phyloP scores from a whole-genome alignment of 2,888 invertebrate species.

The Drosophila lutescens region DNA sequence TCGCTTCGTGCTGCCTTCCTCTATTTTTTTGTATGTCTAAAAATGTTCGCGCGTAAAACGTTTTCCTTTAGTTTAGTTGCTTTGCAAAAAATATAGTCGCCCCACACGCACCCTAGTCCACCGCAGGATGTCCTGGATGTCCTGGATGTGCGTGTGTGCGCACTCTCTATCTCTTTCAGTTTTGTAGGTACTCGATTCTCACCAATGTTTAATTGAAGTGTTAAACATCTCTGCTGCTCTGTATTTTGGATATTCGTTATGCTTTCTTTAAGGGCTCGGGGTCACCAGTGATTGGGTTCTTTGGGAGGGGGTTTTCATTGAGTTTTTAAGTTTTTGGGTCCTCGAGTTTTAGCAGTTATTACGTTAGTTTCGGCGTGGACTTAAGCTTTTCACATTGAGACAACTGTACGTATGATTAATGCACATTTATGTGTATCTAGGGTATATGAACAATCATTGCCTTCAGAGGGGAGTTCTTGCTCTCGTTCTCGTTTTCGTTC shows the following conservation, averaged over 20 bases:
- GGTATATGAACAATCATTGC: conserved; percentile 36
- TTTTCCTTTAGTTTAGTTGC: conserved; percentile 64
- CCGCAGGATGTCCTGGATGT: conserved; percentile 13
- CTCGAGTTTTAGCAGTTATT: conserved; percentile 38
- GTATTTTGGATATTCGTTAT: conserved; percentile 23
- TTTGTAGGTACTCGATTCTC: conserved; percentile 79
- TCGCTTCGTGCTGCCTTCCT: conserved; percentile 29
- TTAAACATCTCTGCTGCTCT: conserved; percentile 51
- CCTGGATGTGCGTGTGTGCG: conserved; percentile 10
- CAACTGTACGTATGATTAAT: conserved; percentile 34
- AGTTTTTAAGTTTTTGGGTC: conserved; percentile 17
- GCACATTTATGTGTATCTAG: conserved; percentile 30
- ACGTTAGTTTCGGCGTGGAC: conserved; percentile 19
- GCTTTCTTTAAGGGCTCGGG: neutral
- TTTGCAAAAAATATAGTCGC: conserved; percentile 77
- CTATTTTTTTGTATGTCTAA: conserved; percentile 57
- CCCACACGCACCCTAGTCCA: conserved; percentile 7
- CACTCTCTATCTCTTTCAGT: conserved; percentile 38
- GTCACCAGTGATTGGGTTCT: conserved; percentile 19
- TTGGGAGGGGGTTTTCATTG: neutral
- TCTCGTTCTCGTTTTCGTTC: conserved; percentile 18
- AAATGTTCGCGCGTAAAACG: conserved; percentile 61
- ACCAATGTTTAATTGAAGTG: conserved; percentile 64
- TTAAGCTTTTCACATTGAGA: conserved; percentile 38
- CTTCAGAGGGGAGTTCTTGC: conserved; percentile 21